These are phyloP conservation scores for Yponomeuta plumbellus DNA, from an alignment of 2,888 invertebrate species.

Conservation along the genomic window DNA sequence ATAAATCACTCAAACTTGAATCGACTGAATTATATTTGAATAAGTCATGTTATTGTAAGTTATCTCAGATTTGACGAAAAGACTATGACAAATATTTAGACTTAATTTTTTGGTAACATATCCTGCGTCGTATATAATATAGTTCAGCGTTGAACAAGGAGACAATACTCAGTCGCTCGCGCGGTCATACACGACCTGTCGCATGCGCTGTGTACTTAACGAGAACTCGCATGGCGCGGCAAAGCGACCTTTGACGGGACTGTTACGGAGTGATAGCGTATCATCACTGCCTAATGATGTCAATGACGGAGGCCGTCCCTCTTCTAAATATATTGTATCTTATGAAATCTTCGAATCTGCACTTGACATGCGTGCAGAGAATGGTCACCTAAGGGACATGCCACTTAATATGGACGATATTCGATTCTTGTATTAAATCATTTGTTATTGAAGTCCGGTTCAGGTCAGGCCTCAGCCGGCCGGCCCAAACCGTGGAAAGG, in stretches of 20 bases:
- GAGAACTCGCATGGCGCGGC: not conserved
- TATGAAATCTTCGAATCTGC: not conserved
- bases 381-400: not conserved
- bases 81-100: constrained; percentile 71
- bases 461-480: not conserved
- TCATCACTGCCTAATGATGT: not conserved
- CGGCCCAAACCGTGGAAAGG: not conserved
- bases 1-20: constrained; percentile 62
- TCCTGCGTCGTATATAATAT: constrained; percentile 66
- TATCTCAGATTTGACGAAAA: constrained; percentile 75
- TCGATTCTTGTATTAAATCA: not conserved
- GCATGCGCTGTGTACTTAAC: constrained; percentile 12
- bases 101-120: constrained; percentile 72
- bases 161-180: constrained; percentile 61
- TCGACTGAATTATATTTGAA: constrained; percentile 70
- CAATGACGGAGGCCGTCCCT: not conserved
- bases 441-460: constrained; percentile 1
- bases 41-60: constrained; percentile 55
- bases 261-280: not conserved
- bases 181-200: constrained; percentile 6
- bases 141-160: constrained; percentile 60
- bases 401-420: not conserved
- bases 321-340: not conserved
- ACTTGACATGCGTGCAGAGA: not conserved
- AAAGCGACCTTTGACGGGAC: not conserved